These are phyloP conservation scores for Ophioninae sp. DNA, from an alignment of 2,888 invertebrate genomes.

Conservation along the genomic window DNA sequence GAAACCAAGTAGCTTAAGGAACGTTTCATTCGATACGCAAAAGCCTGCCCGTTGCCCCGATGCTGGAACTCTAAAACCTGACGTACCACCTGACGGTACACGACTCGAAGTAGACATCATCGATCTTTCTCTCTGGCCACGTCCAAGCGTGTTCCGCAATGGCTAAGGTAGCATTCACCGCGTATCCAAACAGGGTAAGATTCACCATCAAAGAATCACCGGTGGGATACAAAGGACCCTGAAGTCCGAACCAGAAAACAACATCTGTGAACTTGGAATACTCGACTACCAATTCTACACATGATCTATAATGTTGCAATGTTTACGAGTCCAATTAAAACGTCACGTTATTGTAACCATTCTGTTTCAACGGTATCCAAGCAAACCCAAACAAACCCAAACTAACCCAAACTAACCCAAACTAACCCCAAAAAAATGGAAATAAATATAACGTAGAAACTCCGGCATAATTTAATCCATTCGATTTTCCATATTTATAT, in stretches of 20 bases:
- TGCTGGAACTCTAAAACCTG: background rate
- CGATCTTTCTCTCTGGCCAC: background rate
- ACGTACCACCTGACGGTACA: slow-evolving; percentile 12
- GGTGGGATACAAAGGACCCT: background rate
- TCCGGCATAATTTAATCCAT: background rate
- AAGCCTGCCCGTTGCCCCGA: background rate
- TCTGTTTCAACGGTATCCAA: too few species aligned
- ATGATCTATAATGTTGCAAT: too few species aligned
- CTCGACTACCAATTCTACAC: too few species aligned
- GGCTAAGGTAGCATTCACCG: slow-evolving; percentile 1
- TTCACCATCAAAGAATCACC: background rate
- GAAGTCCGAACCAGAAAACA: background rate
- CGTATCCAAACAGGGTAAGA: background rate
- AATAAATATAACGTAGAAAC: too few species aligned
- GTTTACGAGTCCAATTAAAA: too few species aligned
- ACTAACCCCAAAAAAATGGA: too few species aligned
- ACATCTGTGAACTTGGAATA: background rate
- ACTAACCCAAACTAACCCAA: too few species aligned
- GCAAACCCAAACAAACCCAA: too few species aligned
- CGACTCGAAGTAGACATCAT: background rate
- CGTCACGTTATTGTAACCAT: too few species aligned
- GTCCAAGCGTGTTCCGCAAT: background rate
- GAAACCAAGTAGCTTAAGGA: background rate
- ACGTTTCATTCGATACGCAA: background rate
- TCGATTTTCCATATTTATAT: background rate